Evolutionary conservation across 1,140 invertebrate species (phyloP).

Genomic region (Notospermus geniculatus): DNA sequence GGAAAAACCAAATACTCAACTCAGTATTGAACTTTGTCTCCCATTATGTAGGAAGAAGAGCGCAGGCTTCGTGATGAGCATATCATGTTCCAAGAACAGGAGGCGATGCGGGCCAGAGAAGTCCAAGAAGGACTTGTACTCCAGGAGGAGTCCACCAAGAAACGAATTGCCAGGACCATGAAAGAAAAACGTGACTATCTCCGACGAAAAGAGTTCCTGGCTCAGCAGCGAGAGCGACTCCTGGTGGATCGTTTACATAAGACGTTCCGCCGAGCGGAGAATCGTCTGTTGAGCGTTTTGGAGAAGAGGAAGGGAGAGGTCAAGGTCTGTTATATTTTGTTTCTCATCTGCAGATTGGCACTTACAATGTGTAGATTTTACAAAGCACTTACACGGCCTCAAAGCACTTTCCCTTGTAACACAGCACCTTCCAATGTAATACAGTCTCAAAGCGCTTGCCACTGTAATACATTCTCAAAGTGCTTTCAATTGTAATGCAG

Average conservation of each 20-base stretch:
- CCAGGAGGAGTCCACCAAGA: slow-evolving; percentile 44
- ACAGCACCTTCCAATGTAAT: too few relatives aligned
- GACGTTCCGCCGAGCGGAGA: slow-evolving; percentile 43
- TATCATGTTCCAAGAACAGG: slow-evolving; percentile 41
- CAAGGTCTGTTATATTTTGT: slow-evolving; percentile 30
- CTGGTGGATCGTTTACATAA: slow-evolving; percentile 45
- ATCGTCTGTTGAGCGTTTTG: slow-evolving; percentile 42
- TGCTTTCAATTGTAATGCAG: too few relatives aligned
- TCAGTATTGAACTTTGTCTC: too few relatives aligned
- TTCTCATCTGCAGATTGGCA: slow-evolving; percentile 1
- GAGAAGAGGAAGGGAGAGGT: slow-evolving; percentile 47
- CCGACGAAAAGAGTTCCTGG: slow-evolving; percentile 32
- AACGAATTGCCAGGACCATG: slow-evolving; percentile 33
- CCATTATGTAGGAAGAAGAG: slow-evolving; percentile 50
- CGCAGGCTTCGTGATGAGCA: slow-evolving; percentile 47
- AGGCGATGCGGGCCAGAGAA: slow-evolving; percentile 24
- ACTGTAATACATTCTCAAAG: too few relatives aligned
- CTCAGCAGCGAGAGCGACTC: slow-evolving; percentile 44
- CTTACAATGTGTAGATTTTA: slow-evolving; percentile 9
- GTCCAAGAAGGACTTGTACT: slow-evolving; percentile 30
- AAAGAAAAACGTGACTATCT: slow-evolving; percentile 35
- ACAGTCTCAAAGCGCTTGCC: too few relatives aligned
- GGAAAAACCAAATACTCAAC: too few relatives aligned
- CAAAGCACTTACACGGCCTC: too few relatives aligned
- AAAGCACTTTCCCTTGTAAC: too few relatives aligned